These are phyloP conservation scores for Dryobotodes eremita DNA, from an alignment of 2,888 invertebrate species.

Conservation along the genomic window DNA sequence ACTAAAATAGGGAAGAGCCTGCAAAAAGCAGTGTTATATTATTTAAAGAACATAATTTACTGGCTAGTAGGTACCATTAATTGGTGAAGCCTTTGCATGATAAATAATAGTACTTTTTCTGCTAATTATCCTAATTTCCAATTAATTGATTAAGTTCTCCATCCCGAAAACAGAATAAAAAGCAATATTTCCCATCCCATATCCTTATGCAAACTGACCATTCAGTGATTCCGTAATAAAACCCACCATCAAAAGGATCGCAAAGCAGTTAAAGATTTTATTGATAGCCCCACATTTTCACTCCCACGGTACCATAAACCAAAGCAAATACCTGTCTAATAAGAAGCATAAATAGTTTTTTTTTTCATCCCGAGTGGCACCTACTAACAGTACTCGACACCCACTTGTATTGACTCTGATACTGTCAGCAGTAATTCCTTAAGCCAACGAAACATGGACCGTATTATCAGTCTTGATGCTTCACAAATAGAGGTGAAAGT, in stretches of 20 bases:
- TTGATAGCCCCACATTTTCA: slow-evolving; percentile 62
- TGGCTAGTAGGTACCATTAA: neutral
- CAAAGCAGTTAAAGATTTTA: slow-evolving; percentile 53
- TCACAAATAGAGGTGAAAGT: slow-evolving; percentile 53
- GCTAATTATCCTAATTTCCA: neutral
- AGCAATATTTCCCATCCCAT: neutral
- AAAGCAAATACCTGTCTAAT: slow-evolving; percentile 79
- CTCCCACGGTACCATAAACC: slow-evolving; percentile 76
- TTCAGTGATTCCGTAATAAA: slow-evolving; percentile 40
- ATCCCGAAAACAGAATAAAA: neutral
- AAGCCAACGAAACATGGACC: neutral
- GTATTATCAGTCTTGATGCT: slow-evolving; percentile 48
- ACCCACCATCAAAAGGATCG: slow-evolving; percentile 43
- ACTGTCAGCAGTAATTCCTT: slow-evolving; percentile 59
- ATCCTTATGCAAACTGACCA: slow-evolving; percentile 19
- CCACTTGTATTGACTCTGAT: slow-evolving; percentile 74
- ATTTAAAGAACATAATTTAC: neutral
- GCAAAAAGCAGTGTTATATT: neutral
- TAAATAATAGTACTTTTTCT: neutral
- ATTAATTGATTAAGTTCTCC: neutral
- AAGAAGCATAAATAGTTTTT: slow-evolving; percentile 76
- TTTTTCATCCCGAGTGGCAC: slow-evolving; percentile 73
- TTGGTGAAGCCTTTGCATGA: neutral
- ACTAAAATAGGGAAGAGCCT: neutral
- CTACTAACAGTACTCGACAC: slow-evolving; percentile 82